Evolutionary conservation across 2,797 vertebrate genomes (phyloP), one percentile per base, ranked within the genome.

Genomic region (Gadopsis bispinosus): DNA sequence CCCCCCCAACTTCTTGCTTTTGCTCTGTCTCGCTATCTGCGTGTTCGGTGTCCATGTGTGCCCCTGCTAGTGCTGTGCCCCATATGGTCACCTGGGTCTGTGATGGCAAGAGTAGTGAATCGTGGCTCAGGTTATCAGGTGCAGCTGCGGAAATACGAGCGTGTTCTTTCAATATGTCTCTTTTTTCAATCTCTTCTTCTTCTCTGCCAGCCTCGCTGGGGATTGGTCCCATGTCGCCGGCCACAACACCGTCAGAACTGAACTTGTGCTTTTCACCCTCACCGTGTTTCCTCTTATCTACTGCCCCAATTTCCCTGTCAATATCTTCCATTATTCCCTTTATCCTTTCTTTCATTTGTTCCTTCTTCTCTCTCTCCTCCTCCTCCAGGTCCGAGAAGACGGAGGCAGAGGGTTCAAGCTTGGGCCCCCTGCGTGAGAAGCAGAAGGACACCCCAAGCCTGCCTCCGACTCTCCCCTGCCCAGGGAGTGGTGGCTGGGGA

Each of bases 361-460:
- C 94, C 75, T 88, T 92, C 61, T 93, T 95, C 72, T 97, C 96
- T 22, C 95, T 94, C 54, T 93, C 95, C 80, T 99, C 98, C 84
- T 99, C 98, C 56, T 95, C 93, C 50, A 95, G 95, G 92, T 99
- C 98, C 4, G 95, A 98, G 90, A 99, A 99, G 87, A 99, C 97
- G 0, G 98, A 97, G 20, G 98, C 98, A 1, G 96, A 98, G 31
- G 98, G 99, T 86, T 99, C 97, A 10, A 99, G 96, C 86, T 96
- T 96, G 79, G 97, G 93, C 72, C 96, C 96, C 83, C 98, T 97
- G 89, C 96, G 97, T 43, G 97, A 98, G 89, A 99, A 99, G 50
- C 97, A 99, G 92, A 99, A 99, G 19, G 98, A 99, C 79, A 99
- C 96, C 22, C 98, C 97, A 1, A 95, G 92, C 48, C 97, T 95